Evolutionary conservation across 2,888 invertebrate genomes (phyloP), one percentile per base, ranked within the genome.

Genomic region (Poecilobothrus nobilitatus): DNA sequence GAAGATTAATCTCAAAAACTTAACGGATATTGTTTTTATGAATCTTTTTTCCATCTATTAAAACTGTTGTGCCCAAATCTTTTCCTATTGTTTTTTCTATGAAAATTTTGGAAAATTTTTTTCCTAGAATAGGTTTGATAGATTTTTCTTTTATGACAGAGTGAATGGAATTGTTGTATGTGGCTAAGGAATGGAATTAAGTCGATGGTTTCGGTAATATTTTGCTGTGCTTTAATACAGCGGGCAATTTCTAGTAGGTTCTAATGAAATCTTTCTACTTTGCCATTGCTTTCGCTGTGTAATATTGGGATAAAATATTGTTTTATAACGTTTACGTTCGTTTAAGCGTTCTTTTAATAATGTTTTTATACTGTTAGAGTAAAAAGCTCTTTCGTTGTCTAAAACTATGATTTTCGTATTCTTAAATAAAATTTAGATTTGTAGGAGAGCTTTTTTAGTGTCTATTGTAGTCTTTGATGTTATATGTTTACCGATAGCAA

Each of bases 401-500:
- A 68, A 70, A 41, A 70, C 68, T 10, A 71, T 62, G 22, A 68
- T 62, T 61, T 66, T 70, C 12, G 68, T 68, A 20, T 71, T 67
- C 44, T 68, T 69, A 33, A 68, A 69, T 65, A 27, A 20, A 12
- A 22, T n/a, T 3, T 53, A 18, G 7, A 69, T 53, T 63, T 67
- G 63, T 4, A 21, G 10, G 63, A 33, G 33, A n/a, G 44, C 15
- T 22, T 61, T 20, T 69, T 72, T 67, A 5, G 73, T 65, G 34
- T 74, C 72, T 63, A 44, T 61, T 68, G 74, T 74, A 22, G 73
- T 71, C 63, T 72, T 68, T 2, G 71, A 74, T 8, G 64, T 65
- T 66, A 75, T 71, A 9, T 71, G 70, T 34, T 73, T 70, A 4
- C 72, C 71, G 41, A 75, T 65, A 9, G 71, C 69, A 62, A 74